Evolutionary conservation across 2,113 vertebrate genomes (phyloP).

Genomic region (Tetrax tetrax): DNA sequence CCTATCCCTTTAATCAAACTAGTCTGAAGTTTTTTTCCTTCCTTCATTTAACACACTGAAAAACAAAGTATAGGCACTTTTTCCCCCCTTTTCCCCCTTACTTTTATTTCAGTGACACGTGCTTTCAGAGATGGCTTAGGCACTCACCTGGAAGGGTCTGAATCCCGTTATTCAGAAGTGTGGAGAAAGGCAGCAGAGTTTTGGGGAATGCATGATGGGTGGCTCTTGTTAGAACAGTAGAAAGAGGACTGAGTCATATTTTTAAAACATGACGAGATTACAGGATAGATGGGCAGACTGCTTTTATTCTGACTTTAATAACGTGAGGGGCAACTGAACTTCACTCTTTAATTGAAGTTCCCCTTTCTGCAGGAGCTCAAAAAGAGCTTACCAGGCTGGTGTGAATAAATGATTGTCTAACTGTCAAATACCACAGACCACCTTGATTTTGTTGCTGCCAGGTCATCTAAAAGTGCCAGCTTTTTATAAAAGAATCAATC

Average conservation of each 20-base stretch:
- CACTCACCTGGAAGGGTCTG: background rate
- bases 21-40: background rate
- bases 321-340: background rate
- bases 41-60: background rate
- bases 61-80: background rate
- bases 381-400: slow-evolving; percentile 8
- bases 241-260: background rate
- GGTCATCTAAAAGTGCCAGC: slow-evolving; percentile 34
- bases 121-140: background rate
- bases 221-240: background rate
- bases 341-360: slow-evolving; percentile 32
- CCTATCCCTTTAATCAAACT: background rate
- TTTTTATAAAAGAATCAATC: slow-evolving; percentile 35
- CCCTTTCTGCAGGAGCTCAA: background rate
- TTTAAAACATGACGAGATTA: background rate
- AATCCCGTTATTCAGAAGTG: background rate
- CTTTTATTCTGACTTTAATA: slow-evolving; percentile 19
- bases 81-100: too few relatives aligned
- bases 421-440: slow-evolving; percentile 31
- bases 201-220: background rate
- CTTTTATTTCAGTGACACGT: background rate
- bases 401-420: slow-evolving; percentile 55
- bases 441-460: slow-evolving; percentile 36
- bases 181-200: background rate
- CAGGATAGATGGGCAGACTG: background rate